Conservation (phyloP, 2,113 vertebrate species). For the Paramisgurnus dabryanus region DNA sequence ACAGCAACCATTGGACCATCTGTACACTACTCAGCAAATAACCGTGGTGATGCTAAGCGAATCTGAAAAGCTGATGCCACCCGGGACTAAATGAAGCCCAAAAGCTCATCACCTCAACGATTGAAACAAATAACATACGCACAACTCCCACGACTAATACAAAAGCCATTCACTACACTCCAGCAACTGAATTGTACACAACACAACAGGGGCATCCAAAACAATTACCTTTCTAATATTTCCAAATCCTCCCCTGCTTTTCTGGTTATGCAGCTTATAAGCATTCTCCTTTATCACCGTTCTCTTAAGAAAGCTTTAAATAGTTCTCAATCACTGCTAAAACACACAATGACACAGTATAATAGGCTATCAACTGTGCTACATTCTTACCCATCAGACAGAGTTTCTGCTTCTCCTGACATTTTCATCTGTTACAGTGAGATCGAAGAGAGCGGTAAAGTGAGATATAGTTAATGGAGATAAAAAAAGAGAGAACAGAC, state of each 20-base stretch:
- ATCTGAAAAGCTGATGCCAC: conserved; percentile 60
- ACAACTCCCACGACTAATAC: conserved; percentile 22
- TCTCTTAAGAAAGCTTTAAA: conserved; percentile 6
- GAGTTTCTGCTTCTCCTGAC: conserved; percentile 72
- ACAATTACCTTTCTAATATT: not conserved
- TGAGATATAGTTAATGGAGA: not conserved
- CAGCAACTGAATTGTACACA: conserved; percentile 3
- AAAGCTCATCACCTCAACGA: conserved; percentile 51
- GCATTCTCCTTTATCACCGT: not conserved
- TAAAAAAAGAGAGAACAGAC: conserved; percentile 39
- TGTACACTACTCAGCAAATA: conserved; percentile 37
- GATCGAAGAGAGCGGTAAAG: conserved; percentile 41
- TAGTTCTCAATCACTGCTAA: conserved; percentile 15
- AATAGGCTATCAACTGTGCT: not conserved
- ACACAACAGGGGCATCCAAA: conserved; percentile 10
- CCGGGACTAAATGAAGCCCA: conserved; percentile 51
- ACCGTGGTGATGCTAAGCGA: conserved; percentile 48
- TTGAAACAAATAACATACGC: conserved; percentile 28
- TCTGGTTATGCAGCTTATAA: conserved; percentile 21
- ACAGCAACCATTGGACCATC: not conserved
- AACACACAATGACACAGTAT: conserved; percentile 18
- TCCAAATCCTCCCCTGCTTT: conserved; percentile 16
- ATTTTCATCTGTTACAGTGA: conserved; percentile 74
- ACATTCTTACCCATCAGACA: conserved; percentile 54
- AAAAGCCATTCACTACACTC: conserved; percentile 21